These are phyloP conservation scores for Alfaro cultratus DNA, from an alignment of 2,797 vertebrate species.

Conservation along the genomic window DNA sequence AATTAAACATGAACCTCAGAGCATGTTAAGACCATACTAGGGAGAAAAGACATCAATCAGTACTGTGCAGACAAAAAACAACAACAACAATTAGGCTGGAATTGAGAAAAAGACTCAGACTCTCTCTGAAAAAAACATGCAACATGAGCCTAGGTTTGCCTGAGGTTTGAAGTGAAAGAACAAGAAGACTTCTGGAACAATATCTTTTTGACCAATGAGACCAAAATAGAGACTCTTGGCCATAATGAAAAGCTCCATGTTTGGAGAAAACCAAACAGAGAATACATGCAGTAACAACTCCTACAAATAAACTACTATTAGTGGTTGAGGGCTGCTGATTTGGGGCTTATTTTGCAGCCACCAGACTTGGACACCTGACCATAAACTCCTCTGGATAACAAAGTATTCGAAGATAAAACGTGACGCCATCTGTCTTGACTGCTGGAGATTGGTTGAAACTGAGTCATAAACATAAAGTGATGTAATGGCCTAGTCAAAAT, in stretches of 20 bases:
- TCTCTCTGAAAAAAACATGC: neutral
- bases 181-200: neutral
- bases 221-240: neutral
- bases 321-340: neutral
- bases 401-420: neutral
- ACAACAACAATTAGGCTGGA: neutral
- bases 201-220: neutral
- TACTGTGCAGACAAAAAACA: neutral
- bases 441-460: neutral
- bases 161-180: neutral
- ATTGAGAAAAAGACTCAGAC: neutral
- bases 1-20: neutral
- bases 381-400: neutral
- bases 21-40: neutral
- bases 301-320: neutral
- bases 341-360: neutral
- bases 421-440: neutral
- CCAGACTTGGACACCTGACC: neutral
- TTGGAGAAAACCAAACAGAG: neutral
- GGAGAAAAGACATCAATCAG: neutral
- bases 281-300: neutral
- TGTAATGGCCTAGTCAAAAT: neutral
- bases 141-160: neutral
- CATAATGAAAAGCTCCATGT: neutral
- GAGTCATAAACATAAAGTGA: neutral